Base-by-base conservation (phyloP, 2,888 invertebrate species). In the Rotaria socialis region DNA sequence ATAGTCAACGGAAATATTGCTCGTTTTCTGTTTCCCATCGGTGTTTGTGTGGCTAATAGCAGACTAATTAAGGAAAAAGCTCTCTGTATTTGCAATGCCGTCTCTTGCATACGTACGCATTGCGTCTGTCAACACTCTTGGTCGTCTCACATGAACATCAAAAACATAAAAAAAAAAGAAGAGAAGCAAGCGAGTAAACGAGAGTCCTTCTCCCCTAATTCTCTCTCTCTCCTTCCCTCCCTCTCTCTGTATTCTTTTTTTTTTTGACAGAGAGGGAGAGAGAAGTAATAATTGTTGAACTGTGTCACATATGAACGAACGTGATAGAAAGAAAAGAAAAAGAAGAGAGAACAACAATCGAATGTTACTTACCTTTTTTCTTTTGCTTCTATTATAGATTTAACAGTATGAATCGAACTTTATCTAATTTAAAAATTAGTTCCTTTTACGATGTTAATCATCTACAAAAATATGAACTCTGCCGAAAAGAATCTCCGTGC, bases 231-330 rank as follows among this genome's bases (percentile, higher is more conserved):
- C 67, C 35, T 35, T 67, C 67, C 35, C 67, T 67, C 67, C 35
- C 67, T 67, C 67, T 67, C 67, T 27, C 67, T 67, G 35, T 35
- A 67, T 67, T 67, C 67, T 67, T 27, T 52, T 16, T 52, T 35
- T 8, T 67, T 35, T 67, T 41, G 11, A 35, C 35, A 35, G 35
- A 35, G 35, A 35, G 35, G 11, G n/a, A 35, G 67, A 67, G 67
- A 67, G 67, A 67, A 67, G 67, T 67, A 67, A 67, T 67, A 67
- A 67, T 67, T 67, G 67, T 41, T 67, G 67, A 67, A 67, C 67
- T 67, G 67, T 67, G 67, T 67, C 67, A 35, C 67, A 67, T 67
- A 67, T 19, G 67, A 67, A 41, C 67, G 35, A 67, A 67, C 67
- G 67, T 67, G 67, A 67, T 67, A 67, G 67, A 41, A 67, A 67